A percentile compares a stretch with the other conserved stretches of the same genome.
phyloP scores from a whole-genome alignment of 1,140 invertebrate species.

The Doryteuthis pealeii region DNA sequence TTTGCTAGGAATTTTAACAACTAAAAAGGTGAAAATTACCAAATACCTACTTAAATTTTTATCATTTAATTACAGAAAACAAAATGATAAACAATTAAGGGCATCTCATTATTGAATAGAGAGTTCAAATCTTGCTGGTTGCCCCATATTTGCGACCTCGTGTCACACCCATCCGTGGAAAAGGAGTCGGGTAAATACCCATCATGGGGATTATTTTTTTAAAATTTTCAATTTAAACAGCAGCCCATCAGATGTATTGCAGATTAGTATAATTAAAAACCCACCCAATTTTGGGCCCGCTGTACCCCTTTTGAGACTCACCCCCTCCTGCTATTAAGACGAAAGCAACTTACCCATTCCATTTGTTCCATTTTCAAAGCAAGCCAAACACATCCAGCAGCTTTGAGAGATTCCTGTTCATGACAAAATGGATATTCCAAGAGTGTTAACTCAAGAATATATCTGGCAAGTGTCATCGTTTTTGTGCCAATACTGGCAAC shows the following conservation, averaged over 20 bases:
- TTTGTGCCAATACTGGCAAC: neutral
- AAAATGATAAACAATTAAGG: too few relatives aligned
- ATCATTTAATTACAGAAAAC: too few relatives aligned
- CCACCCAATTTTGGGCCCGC: neutral
- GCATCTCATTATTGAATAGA: too few relatives aligned
- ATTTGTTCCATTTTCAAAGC: slow-evolving; percentile 83
- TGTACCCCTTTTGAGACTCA: neutral
- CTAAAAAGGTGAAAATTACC: too few relatives aligned
- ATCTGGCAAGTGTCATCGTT: slow-evolving; percentile 88
- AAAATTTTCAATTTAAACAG: too few relatives aligned
- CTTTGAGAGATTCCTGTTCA: slow-evolving; percentile 84
- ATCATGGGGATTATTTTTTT: too few relatives aligned
- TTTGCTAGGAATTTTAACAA: too few relatives aligned
- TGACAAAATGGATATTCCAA: slow-evolving; percentile 86
- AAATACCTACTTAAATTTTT: too few relatives aligned
- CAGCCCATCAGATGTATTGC: neutral
- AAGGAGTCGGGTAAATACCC: too few relatives aligned
- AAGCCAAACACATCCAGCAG: slow-evolving; percentile 80
- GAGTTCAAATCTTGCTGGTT: too few relatives aligned
- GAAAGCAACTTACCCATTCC: slow-evolving; percentile 32
- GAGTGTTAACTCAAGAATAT: slow-evolving; percentile 87
- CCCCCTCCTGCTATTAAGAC: neutral
- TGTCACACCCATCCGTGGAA: too few relatives aligned
- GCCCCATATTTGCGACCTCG: too few relatives aligned
- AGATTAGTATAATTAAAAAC: neutral